A percentile compares a stretch with the other conserved stretches of the same genome.
These are phyloP conservation scores for Glyptemys insculpta DNA, from an alignment of 2,797 vertebrate species.

Conservation along the genomic window DNA sequence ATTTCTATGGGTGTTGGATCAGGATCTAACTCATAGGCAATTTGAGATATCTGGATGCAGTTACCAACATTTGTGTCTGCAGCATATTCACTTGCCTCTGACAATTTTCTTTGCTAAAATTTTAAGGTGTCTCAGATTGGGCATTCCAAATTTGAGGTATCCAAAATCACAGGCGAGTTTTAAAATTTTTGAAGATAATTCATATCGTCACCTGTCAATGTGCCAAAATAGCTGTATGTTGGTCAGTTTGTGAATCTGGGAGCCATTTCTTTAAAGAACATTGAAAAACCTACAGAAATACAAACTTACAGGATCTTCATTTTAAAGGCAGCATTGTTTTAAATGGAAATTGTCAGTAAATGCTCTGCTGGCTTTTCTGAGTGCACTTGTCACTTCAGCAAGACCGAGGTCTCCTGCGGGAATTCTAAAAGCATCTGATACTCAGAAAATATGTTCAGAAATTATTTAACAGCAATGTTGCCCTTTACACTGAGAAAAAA, in stretches of 20 bases:
- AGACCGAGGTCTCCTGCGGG: slow-evolving; percentile 1
- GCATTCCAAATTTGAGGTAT: not conserved
- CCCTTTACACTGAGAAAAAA: slow-evolving; percentile 36
- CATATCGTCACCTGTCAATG: not conserved
- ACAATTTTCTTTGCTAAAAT: not conserved
- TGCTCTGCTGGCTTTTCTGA: slow-evolving; percentile 58
- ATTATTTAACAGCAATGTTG: not conserved
- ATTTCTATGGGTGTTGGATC: not conserved
- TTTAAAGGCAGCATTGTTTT: slow-evolving; percentile 60
- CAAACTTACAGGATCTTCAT: slow-evolving; percentile 15
- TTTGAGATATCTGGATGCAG: not conserved
- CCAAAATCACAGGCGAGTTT: not conserved
- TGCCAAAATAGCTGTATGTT: not conserved
- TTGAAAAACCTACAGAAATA: slow-evolving; percentile 36
- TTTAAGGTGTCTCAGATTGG: not conserved
- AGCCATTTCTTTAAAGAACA: slow-evolving; percentile 7
- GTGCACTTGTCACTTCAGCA: slow-evolving; percentile 59
- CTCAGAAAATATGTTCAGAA: slow-evolving; percentile 54
- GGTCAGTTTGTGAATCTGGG: not conserved
- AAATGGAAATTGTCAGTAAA: slow-evolving; percentile 65
- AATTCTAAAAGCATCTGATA: slow-evolving; percentile 46
- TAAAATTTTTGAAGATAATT: not conserved
- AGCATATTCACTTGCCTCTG: accelerated
- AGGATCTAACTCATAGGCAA: accelerated
- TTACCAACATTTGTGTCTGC: accelerated